A percentile compares a stretch with the other conserved stretches of the same genome.
Evolutionary conservation across 2,113 vertebrate species (phyloP).

Genomic region (Fulica atra): DNA sequence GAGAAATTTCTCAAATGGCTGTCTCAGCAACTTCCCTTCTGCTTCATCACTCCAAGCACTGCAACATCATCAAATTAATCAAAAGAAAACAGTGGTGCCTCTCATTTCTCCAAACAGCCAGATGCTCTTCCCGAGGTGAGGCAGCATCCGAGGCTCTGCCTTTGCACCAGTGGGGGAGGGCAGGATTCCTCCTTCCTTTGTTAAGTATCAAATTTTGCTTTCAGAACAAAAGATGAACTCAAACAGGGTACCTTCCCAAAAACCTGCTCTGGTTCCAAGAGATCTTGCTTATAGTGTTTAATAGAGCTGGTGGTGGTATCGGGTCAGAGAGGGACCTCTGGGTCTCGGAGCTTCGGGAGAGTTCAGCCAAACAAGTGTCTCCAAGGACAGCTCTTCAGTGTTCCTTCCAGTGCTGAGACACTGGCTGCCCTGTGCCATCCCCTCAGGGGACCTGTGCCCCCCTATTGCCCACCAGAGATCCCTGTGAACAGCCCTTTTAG

Average conservation of each 20-base stretch:
- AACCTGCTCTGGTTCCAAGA: background rate
- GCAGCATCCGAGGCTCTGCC: background rate
- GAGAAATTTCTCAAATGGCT: constrained; percentile 60
- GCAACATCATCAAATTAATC: constrained; percentile 69
- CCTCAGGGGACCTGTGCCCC: fast-evolving
- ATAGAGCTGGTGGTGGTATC: background rate
- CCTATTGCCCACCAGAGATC: fast-evolving
- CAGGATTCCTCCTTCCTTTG: constrained; percentile 25
- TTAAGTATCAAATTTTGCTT: background rate
- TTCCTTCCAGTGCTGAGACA: background rate
- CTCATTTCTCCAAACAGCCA: constrained; percentile 54
- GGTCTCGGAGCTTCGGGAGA: background rate
- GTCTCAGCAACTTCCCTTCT: constrained; percentile 63
- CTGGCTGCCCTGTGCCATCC: background rate
- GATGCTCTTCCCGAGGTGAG: constrained; percentile 48
- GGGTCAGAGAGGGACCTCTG: background rate
- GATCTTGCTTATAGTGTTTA: background rate
- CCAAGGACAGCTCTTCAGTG: background rate
- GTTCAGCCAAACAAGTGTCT: background rate
- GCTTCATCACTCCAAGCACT: constrained; percentile 50
- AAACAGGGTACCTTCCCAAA: fast-evolving
- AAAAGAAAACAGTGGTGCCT: constrained; percentile 66
- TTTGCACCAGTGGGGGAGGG: background rate
- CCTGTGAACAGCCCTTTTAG: fast-evolving
- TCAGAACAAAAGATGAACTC: background rate